Evolutionary conservation across 1,140 invertebrate species (phyloP), one percentile per base, ranked within the genome.

Genomic region (Drosophila obscura): DNA sequence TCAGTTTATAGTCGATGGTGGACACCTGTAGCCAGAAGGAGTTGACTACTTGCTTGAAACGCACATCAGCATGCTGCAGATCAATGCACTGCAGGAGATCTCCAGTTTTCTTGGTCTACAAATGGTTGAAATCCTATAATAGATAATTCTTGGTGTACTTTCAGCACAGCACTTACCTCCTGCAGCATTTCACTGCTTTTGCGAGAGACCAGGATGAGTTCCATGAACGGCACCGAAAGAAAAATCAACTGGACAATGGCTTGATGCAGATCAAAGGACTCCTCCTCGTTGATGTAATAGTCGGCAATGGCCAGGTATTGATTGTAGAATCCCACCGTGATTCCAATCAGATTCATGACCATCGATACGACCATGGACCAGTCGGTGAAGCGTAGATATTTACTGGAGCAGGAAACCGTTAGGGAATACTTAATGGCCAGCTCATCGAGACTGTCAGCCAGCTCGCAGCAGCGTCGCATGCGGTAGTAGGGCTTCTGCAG

Each of bases 241-340:
- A 91, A 91, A 0, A 90, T 72, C 9, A 80, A 65, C 28, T 81
- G 60, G 2, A 63, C 79, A 16, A 88, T 39, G 4, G 77, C 80
- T 50, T 66, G 56, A 24, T 57, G 53, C 0, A 73, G 22, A 45
- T 91, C 77, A n/a, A 80, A 91, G 0, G 58, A 24, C 3, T 81
- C 63, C 11, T 77, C 58, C 15, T 82, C 82, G 13, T 79, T 80
- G 2, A 90, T 72, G 9, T 80, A 49, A 2, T 68, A 56, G 56
- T 91, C 82, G 0, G 85, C 90, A 52, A 91, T 50, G 16, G 82
- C 65, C 31, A 82, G 58, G 43, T 91, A 91, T 28, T 88, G 85
- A 9, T 71, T 77, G 45, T 77, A 91, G 2, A 68, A 76, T 1
- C 85, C 85, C 3, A 19, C 19, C 0, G 82, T 91, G 4, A 89